These are phyloP conservation scores for Lonchura striata DNA, from an alignment of 2,113 vertebrate species.

Conservation along the genomic window DNA sequence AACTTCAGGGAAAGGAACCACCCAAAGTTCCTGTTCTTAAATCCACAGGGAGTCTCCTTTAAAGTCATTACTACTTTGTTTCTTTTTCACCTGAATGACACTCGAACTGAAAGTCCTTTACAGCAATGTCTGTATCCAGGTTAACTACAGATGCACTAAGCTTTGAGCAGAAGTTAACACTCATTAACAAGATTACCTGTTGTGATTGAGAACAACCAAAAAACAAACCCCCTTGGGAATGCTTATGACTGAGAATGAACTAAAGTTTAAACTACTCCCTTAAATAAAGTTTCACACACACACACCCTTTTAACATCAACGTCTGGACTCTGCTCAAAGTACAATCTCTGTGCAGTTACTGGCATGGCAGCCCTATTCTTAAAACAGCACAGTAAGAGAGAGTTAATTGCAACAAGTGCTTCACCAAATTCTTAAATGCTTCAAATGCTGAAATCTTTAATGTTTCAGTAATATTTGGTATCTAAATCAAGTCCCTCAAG, in stretches of 20 bases:
- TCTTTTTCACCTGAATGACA: conserved; percentile 71
- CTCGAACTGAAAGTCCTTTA: conserved; percentile 64
- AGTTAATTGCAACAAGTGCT: conserved; percentile 33
- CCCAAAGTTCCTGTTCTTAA: conserved; percentile 18
- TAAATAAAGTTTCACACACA: not conserved
- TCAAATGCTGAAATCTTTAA: conserved; percentile 32
- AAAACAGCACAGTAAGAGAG: conserved; percentile 1
- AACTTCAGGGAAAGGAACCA: not conserved
- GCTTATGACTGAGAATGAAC: conserved; percentile 40
- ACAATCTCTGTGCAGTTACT: not conserved
- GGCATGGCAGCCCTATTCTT: not conserved
- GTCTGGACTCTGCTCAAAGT: not conserved
- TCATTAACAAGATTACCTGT: conserved; percentile 77
- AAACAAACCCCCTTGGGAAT: conserved; percentile 60
- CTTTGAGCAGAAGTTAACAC: conserved; percentile 72
- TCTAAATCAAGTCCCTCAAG: not conserved
- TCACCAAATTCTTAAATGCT: conserved; percentile 21
- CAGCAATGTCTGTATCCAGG: conserved; percentile 52
- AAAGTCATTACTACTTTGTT: conserved; percentile 72
- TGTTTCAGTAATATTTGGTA: not conserved
- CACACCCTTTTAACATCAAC: not conserved
- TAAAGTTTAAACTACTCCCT: conserved; percentile 43
- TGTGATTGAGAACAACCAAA: conserved; percentile 64
- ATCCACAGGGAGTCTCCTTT: conserved; percentile 63
- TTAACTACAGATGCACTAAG: conserved; percentile 62